Base-by-base conservation (phyloP, 1,140 invertebrate species). In the Chrysoperla carnea region DNA sequence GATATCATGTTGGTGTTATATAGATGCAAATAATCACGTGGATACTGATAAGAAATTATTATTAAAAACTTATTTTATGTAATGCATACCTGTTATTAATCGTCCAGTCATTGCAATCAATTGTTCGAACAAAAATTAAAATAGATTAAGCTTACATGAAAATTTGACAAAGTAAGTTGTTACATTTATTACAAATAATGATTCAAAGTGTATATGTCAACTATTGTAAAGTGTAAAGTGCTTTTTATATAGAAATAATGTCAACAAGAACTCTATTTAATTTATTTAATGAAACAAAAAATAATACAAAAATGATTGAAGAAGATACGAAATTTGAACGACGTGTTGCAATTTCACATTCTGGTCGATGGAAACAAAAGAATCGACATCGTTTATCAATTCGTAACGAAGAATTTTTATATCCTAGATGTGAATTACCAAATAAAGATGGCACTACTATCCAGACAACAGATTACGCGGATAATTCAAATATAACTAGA, bases 311-410 rank as follows among this genome's bases (percentile, higher is more conserved):
- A 2, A 27, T 12, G 17, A 23, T 8, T 37, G 36, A 37, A 13
- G 14, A 13, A 13, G 38, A 27, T 29, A 4, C 8, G 1, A 8
- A 11, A 23, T 39, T 39, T 28, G 38, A 43, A 37, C 40, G 47
- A 9, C 36, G 47, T 13, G 13, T 48, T 33, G 46, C 47, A 1
- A 36, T 48, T 40, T 48, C 47, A 28, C 43, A 48, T 33, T 48
- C 47, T 7, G 47, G 47, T 15, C 36, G 44, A 12, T 48, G 45
- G 36, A 42, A 41, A 38, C 47, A 45, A 29, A 48, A 40, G n/a
- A 46, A 42, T 43, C 43, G 39, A 35, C 44, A 41, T 13, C 31
- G 44, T 13, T 35, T 23, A 5, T 23, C 17, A 23, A 23, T 23
- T 23, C 17, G 17, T 23, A 23, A 23, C 17, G 17, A 23, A 23